Conservation (phyloP, 2,113 vertebrate species). For the Scartelaos histophorus region DNA sequence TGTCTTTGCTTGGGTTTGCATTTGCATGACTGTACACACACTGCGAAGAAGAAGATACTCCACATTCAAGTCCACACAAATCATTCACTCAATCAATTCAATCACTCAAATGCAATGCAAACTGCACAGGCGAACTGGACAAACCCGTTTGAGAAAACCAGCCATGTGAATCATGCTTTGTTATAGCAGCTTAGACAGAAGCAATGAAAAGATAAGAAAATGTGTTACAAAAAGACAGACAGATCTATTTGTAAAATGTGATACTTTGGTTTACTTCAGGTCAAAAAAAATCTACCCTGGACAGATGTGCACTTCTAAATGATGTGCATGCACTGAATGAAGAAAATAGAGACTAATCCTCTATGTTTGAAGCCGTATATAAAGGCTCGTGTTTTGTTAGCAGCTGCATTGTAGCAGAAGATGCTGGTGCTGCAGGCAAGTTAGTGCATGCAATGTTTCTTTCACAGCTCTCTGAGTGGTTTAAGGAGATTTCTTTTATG, state of each 20-base stretch:
- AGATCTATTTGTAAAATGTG: background rate
- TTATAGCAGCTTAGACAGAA: background rate
- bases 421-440: conserved; percentile 50
- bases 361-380: background rate
- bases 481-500: conserved; percentile 35
- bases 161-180: conserved; percentile 7
- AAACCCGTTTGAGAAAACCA: conserved; percentile 45
- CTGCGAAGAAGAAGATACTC: background rate
- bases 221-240: background rate
- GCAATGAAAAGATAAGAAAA: conserved; percentile 12
- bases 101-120: background rate
- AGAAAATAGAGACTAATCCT: background rate
- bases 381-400: conserved; percentile 38
- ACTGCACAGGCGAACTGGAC: conserved; percentile 19
- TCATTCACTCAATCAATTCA: too few relatives aligned
- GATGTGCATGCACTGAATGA: background rate
- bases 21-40: background rate
- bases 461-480: conserved; percentile 21
- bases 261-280: background rate
- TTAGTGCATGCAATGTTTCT: conserved; percentile 42
- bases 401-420: conserved; percentile 15
- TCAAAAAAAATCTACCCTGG: background rate
- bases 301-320: background rate
- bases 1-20: background rate
- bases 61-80: background rate